These are phyloP conservation scores for Ptilonorhynchus violaceus DNA, from an alignment of 2,113 vertebrate genomes.

Conservation along the genomic window DNA sequence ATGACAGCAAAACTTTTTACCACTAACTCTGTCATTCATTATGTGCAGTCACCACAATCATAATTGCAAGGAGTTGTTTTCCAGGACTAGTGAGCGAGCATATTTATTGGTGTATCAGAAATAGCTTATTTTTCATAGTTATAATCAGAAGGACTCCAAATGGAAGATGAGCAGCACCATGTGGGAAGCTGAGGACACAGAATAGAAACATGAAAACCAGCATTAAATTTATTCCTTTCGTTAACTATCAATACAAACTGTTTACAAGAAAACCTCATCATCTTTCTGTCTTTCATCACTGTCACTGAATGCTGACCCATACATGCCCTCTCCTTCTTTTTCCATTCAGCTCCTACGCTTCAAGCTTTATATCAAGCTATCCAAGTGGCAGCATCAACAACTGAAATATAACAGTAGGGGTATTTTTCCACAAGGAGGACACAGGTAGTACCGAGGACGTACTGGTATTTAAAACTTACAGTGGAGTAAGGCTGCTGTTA, in stretches of 20 bases:
- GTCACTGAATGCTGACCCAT: not conserved
- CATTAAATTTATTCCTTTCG: not conserved
- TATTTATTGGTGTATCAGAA: slow-evolving; percentile 53
- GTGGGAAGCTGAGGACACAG: slow-evolving; percentile 38
- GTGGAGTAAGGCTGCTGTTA: not conserved
- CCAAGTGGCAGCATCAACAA: not conserved
- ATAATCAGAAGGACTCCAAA: slow-evolving; percentile 40
- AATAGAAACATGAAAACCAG: slow-evolving; percentile 42
- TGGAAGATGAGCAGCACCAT: slow-evolving; percentile 49
- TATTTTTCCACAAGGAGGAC: not conserved
- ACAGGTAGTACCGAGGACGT: not conserved
- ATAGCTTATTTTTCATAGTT: slow-evolving; percentile 60
- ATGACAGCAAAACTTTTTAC: slow-evolving; percentile 20
- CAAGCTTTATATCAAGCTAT: not conserved
- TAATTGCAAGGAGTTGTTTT: slow-evolving; percentile 52
- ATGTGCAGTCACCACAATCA: slow-evolving; percentile 15
- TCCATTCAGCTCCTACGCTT: not conserved
- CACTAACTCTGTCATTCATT: slow-evolving; percentile 18
- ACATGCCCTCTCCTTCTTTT: not conserved
- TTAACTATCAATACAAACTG: slow-evolving; percentile 20
- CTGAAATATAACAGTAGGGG: not conserved
- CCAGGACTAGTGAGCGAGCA: not conserved
- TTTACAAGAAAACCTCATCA: slow-evolving; percentile 46
- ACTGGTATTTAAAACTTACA: not conserved
- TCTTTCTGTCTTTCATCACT: not conserved